phyloP scores from a whole-genome alignment of 1,140 invertebrate species.

The Drosophila truncata region DNA sequence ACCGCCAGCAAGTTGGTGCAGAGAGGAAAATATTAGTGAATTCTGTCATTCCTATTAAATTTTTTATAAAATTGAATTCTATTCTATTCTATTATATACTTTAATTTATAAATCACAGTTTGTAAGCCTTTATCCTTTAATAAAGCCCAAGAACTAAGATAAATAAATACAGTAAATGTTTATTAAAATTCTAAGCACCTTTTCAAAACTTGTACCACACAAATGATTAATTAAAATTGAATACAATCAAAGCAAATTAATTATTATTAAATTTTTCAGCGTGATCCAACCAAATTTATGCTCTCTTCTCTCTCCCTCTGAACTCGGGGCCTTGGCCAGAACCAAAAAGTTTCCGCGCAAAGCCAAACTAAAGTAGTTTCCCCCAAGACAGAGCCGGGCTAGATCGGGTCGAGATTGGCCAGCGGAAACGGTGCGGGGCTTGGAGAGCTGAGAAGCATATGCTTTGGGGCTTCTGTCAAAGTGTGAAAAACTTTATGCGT shows the following conservation, averaged over 20 bases:
- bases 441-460: conserved; percentile 50
- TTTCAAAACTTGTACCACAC: too few species aligned
- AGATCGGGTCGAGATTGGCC: conserved; percentile 57
- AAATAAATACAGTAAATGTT: not conserved
- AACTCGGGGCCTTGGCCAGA: conserved; percentile 40
- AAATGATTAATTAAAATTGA: too few species aligned
- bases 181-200: not conserved
- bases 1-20: conserved; percentile 38
- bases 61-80: too few species aligned
- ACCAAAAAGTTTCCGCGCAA: conserved; percentile 49
- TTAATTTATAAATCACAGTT: not conserved
- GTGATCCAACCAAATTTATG: conserved; percentile 54
- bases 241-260: not conserved
- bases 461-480: conserved; percentile 77
- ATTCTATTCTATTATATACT: not conserved
- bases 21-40: not conserved
- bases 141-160: not conserved
- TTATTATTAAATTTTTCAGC: conserved; percentile 7
- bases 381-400: conserved; percentile 58
- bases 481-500: conserved; percentile 82
- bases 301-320: conserved; percentile 13
- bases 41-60: rapidly evolving
- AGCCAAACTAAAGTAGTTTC: conserved; percentile 79
- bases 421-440: not conserved
- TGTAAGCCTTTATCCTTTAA: too few species aligned